phyloP scores from a whole-genome alignment of 2,888 invertebrate species.

The Nasonovia ribisnigri region DNA sequence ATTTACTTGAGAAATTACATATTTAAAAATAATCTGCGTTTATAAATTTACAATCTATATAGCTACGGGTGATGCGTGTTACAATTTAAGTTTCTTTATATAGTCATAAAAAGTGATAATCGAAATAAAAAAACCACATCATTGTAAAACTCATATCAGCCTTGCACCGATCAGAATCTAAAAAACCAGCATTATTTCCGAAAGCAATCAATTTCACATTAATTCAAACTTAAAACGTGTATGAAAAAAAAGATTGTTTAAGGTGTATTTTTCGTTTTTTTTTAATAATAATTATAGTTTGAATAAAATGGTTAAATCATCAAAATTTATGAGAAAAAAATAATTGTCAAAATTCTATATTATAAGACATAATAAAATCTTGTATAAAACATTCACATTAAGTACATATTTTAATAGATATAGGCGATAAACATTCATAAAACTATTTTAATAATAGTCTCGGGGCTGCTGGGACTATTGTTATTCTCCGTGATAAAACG shows the following conservation, averaged over 20 bases:
- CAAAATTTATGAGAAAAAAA: neutral
- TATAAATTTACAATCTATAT: neutral
- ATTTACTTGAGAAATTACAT: neutral
- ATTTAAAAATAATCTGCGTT: neutral
- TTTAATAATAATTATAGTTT: neutral
- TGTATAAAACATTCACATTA: neutral
- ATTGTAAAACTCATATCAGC: neutral
- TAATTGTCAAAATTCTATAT: neutral
- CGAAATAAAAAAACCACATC: neutral
- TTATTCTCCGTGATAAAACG: neutral
- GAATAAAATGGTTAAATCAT: neutral
- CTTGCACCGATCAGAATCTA: neutral
- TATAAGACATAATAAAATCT: neutral
- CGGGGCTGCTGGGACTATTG: neutral
- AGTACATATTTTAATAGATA: neutral
- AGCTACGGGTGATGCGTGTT: neutral
- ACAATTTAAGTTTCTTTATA: neutral
- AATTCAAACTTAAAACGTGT: neutral
- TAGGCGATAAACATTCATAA: neutral
- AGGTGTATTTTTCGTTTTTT: neutral
- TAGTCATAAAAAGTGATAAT: neutral
- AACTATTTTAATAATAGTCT: neutral
- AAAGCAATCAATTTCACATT: slow-evolving; percentile 5
- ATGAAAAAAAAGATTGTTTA: neutral
- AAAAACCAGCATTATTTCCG: neutral